Conservation (phyloP, 2,888 invertebrate species). For the Seira musarum region DNA sequence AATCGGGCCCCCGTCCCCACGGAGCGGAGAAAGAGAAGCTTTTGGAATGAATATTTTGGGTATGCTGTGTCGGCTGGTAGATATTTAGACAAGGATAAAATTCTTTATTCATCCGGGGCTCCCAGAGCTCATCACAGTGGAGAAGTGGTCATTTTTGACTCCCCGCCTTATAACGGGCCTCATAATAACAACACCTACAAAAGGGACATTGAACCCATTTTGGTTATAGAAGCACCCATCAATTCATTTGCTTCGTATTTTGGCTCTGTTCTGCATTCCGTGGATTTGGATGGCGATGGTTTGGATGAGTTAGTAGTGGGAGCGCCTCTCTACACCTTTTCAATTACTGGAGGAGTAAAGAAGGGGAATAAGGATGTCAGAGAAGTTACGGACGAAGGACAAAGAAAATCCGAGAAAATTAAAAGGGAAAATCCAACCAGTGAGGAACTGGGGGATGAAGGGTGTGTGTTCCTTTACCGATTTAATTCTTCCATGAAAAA, state of each 20-base stretch:
- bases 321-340: constrained; percentile 42
- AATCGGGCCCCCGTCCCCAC: constrained; percentile 25
- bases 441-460: constrained; percentile 48
- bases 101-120: constrained; percentile 49
- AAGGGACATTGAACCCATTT: constrained; percentile 11
- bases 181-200: constrained; percentile 16
- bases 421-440: not conserved
- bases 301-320: constrained; percentile 53
- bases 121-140: constrained; percentile 47
- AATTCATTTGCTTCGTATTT: constrained; percentile 55
- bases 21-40: not conserved
- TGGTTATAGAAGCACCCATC: constrained; percentile 12
- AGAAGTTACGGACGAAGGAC: not conserved
- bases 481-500: constrained; percentile 21
- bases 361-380: not conserved
- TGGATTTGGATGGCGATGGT: constrained; percentile 49
- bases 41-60: constrained; percentile 45
- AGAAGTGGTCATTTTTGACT: constrained; percentile 47
- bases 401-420: not conserved
- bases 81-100: constrained; percentile 14
- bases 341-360: not conserved
- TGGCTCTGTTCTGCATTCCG: constrained; percentile 50
- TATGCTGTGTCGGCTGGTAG: constrained; percentile 54
- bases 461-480: constrained; percentile 46
- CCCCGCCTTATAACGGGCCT: not conserved